phyloP scores from a whole-genome alignment of 1,140 invertebrate genomes.

The Propsilocerus akamusi region DNA sequence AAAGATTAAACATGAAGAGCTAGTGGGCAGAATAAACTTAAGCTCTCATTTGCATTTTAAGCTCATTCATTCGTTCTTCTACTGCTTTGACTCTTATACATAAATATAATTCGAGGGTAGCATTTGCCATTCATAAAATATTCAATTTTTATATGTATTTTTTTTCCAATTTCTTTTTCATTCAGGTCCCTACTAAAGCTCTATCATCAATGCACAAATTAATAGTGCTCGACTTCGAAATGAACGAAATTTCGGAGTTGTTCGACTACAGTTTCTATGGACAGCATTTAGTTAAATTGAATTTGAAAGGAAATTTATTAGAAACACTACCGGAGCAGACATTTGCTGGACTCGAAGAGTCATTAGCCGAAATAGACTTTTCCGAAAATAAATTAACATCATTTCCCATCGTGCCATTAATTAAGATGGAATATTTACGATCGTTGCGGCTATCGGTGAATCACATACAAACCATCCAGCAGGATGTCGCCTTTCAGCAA shows the following conservation, averaged over 20 bases:
- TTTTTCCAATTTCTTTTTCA: no score
- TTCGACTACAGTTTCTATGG: constrained; percentile 76
- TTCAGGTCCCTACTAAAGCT: constrained; percentile 57
- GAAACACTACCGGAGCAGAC: constrained; percentile 63
- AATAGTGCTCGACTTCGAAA: constrained; percentile 62
- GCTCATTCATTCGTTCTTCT: no score
- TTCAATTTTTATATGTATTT: no score
- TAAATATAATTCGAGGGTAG: no score
- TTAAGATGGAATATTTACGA: constrained; percentile 50
- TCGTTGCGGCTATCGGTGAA: constrained; percentile 68
- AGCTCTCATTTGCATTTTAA: no score
- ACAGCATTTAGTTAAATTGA: constrained; percentile 59
- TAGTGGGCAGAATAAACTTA: no score
- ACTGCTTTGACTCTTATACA: no score
- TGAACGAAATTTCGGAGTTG: constrained; percentile 64
- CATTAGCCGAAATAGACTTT: constrained; percentile 62
- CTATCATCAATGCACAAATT: constrained; percentile 51
- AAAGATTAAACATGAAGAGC: no score
- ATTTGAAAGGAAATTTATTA: constrained; percentile 65
- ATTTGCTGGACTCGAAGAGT: constrained; percentile 65
- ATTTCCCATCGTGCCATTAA: constrained; percentile 62
- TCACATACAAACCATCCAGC: constrained; percentile 37
- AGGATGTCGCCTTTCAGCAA: constrained; percentile 24
- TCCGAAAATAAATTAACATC: constrained; percentile 66
- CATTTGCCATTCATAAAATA: no score